Evolutionary conservation across 2,113 vertebrate species (phyloP).

Genomic region (Caranx ignobilis): DNA sequence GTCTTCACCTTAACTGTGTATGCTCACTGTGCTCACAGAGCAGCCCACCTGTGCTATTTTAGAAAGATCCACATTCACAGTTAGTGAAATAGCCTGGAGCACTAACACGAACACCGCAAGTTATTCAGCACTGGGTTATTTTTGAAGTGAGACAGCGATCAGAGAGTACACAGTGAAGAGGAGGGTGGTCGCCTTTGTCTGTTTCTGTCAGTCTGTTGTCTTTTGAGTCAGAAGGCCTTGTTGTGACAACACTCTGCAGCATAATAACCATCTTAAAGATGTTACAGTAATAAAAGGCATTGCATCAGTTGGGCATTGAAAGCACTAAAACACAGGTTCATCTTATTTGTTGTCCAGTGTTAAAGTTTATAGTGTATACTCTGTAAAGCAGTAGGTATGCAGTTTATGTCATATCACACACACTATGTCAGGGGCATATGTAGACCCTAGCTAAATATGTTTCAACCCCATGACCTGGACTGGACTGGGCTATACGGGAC

Average conservation of each 20-base stretch:
- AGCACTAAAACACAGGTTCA: background rate
- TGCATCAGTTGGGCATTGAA: background rate
- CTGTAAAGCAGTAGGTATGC: too few species aligned
- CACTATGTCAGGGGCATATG: too few species aligned
- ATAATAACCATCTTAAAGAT: background rate
- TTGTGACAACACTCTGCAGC: background rate
- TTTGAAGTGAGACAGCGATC: conserved; percentile 14
- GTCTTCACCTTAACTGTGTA: background rate
- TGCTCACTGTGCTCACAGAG: background rate
- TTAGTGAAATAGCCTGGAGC: background rate
- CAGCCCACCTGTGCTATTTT: conserved; percentile 19
- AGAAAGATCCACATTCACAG: background rate
- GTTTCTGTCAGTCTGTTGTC: background rate
- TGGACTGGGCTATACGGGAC: background rate
- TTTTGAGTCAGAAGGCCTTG: background rate
- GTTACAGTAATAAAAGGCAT: background rate
- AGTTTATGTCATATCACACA: too few species aligned
- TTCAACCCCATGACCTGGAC: background rate
- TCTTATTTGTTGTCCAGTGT: too few species aligned
- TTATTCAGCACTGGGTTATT: conserved; percentile 9
- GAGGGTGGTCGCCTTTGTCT: conserved; percentile 2
- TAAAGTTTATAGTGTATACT: too few species aligned
- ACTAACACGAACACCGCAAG: background rate
- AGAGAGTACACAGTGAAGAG: background rate
- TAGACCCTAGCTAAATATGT: too few species aligned